phyloP scores from a whole-genome alignment of 2,888 invertebrate species.

The Panzeria rudis region DNA sequence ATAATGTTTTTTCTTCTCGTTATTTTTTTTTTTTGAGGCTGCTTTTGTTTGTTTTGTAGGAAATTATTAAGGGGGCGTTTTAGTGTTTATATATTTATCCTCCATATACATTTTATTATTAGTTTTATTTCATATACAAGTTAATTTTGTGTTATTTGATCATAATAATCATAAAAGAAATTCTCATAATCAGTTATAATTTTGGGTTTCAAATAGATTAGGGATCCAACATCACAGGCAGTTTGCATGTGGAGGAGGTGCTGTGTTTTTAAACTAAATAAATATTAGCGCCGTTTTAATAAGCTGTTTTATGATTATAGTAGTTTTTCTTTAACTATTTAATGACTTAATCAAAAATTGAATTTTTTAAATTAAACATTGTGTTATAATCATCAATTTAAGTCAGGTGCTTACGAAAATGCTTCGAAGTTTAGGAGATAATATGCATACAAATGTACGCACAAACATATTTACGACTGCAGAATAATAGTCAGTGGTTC shows the following conservation, averaged over 20 bases:
- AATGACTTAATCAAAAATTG: slow-evolving; percentile 79
- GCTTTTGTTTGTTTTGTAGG: slow-evolving; percentile 65
- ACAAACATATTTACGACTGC: too few species aligned
- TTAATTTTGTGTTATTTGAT: slow-evolving; percentile 49
- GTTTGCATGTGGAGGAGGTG: slow-evolving; percentile 48
- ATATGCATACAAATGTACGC: not conserved
- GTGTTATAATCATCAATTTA: slow-evolving; percentile 12
- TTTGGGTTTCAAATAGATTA: slow-evolving; percentile 63
- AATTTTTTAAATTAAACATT: slow-evolving; percentile 21
- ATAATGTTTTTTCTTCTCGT: slow-evolving; percentile 13
- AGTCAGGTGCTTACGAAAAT: slow-evolving; percentile 42
- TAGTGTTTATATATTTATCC: slow-evolving; percentile 48
- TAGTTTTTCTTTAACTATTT: slow-evolving; percentile 77
- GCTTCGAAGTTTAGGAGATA: not conserved
- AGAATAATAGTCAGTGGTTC: too few species aligned
- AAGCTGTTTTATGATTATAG: slow-evolving; percentile 12
- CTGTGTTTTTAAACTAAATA: slow-evolving; percentile 30
- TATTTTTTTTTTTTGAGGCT: slow-evolving; percentile 47
- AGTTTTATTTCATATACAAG: slow-evolving; percentile 14
- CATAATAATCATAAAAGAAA: slow-evolving; percentile 76
- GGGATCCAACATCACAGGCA: not conserved
- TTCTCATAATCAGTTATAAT: slow-evolving; percentile 82
- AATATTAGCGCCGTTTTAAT: slow-evolving; percentile 60
- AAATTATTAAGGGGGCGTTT: slow-evolving; percentile 68
- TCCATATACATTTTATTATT: slow-evolving; percentile 15